Percentiles rank a stretch among this genome's conserved stretches.
These are phyloP conservation scores for Thecophora atra DNA, from an alignment of 2,888 invertebrate genomes.

Conservation along the genomic window DNA sequence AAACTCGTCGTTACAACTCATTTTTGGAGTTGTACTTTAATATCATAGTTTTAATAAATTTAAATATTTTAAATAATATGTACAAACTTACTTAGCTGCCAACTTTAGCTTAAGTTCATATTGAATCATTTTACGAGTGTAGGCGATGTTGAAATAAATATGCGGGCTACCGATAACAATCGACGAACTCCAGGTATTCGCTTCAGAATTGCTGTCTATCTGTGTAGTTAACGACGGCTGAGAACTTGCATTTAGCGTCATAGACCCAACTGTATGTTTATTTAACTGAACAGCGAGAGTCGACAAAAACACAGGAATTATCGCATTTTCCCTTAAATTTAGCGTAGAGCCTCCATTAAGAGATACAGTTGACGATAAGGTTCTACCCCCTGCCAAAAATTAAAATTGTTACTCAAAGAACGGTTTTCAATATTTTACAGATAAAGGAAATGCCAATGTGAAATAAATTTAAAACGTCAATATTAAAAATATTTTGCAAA, in stretches of 20 bases:
- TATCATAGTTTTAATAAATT: too few species aligned
- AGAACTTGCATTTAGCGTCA: conserved; percentile 80
- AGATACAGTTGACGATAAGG: conserved; percentile 51
- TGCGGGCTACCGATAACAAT: conserved; percentile 85
- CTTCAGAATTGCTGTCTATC: conserved; percentile 80
- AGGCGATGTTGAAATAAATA: conserved; percentile 78
- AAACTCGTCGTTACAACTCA: too few species aligned
- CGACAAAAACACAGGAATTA: conserved; percentile 79
- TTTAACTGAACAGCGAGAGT: conserved; percentile 87
- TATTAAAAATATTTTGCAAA: too few species aligned
- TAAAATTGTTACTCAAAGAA: too few species aligned
- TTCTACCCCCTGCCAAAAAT: conserved; percentile 53
- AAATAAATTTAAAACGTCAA: too few species aligned
- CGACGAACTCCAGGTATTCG: conserved; percentile 74
- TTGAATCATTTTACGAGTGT: conserved; percentile 82
- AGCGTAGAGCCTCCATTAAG: conserved; percentile 77
- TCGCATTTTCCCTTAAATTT: conserved; percentile 80
- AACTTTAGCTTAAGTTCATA: conserved; percentile 81
- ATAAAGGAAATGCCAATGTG: too few species aligned
- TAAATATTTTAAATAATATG: too few species aligned
- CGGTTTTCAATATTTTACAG: too few species aligned
- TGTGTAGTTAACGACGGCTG: conserved; percentile 83
- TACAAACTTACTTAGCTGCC: conserved; percentile 76
- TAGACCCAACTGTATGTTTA: conserved; percentile 86
- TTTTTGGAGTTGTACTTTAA: too few species aligned